Conservation (phyloP, 2,888 invertebrate species). For the Hypercompe scribonia region DNA sequence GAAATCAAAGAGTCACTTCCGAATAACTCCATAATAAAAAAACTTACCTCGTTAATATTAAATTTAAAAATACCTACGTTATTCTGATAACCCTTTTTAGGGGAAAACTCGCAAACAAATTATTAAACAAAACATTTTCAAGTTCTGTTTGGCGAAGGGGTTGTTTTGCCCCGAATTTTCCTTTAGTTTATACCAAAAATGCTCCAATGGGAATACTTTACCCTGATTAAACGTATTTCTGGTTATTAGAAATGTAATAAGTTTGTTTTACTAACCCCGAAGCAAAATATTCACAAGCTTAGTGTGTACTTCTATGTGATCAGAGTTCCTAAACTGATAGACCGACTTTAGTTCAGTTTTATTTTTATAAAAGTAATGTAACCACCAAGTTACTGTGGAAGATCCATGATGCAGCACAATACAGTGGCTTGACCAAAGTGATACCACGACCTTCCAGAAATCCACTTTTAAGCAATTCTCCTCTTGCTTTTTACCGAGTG, state of each 20-base stretch:
- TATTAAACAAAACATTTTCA: conserved; percentile 45
- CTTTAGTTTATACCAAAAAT: conserved; percentile 32
- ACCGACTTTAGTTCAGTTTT: too few relatives aligned
- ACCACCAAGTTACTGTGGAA: too few relatives aligned
- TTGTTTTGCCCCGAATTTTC: conserved; percentile 35
- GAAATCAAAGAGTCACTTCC: conserved; percentile 23
- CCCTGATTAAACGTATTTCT: conserved; percentile 46
- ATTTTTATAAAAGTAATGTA: too few relatives aligned
- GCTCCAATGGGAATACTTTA: conserved; percentile 42
- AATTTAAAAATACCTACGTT: conserved; percentile 30
- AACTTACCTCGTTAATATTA: conserved; percentile 34
- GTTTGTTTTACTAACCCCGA: conserved; percentile 3
- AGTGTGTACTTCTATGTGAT: too few relatives aligned
- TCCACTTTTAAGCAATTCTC: too few relatives aligned
- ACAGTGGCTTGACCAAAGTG: too few relatives aligned
- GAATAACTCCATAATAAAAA: conserved; percentile 18
- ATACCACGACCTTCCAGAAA: too few relatives aligned
- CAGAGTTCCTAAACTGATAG: too few relatives aligned
- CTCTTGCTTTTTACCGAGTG: too few relatives aligned
- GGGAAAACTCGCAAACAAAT: conserved; percentile 41
- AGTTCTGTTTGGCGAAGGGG: conserved; percentile 35
- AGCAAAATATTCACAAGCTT: too few relatives aligned
- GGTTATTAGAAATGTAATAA: conserved; percentile 25
- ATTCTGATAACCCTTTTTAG: conserved; percentile 34
- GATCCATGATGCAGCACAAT: too few relatives aligned